These are phyloP conservation scores for Rousettus madagascariensis DNA, from an alignment of 2,797 vertebrate species.

Conservation along the genomic window DNA sequence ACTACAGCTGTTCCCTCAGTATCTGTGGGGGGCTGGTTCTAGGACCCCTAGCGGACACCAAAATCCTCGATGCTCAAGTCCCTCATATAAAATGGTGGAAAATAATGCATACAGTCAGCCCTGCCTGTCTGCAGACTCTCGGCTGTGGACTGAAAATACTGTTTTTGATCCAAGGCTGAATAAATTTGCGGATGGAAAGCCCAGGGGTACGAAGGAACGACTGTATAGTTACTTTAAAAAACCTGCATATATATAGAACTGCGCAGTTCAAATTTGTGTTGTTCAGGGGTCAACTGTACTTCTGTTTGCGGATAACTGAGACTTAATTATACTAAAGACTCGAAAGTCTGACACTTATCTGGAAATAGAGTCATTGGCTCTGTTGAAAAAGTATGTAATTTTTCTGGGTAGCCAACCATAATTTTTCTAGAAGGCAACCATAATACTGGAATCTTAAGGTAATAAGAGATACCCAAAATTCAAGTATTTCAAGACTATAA, in stretches of 20 bases:
- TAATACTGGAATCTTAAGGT: neutral
- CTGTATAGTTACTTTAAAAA: neutral
- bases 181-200: neutral
- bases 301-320: neutral
- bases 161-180: neutral
- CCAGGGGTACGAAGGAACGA: neutral
- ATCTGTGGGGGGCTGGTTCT: neutral
- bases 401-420: neutral
- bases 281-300: neutral
- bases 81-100: neutral
- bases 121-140: neutral
- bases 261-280: neutral
- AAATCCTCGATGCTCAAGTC: neutral
- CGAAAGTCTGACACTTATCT: neutral
- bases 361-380: neutral
- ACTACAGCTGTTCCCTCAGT: neutral
- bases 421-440: neutral
- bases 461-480: neutral
- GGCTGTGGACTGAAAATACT: neutral
- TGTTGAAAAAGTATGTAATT: neutral
- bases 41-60: neutral
- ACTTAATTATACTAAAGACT: neutral
- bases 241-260: no score
- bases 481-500: neutral
- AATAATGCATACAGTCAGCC: neutral